Percentiles rank a stretch among this genome's conserved stretches.
Evolutionary conservation across 2,888 invertebrate species (phyloP).

Genomic region (Linnaemya tessellans): DNA sequence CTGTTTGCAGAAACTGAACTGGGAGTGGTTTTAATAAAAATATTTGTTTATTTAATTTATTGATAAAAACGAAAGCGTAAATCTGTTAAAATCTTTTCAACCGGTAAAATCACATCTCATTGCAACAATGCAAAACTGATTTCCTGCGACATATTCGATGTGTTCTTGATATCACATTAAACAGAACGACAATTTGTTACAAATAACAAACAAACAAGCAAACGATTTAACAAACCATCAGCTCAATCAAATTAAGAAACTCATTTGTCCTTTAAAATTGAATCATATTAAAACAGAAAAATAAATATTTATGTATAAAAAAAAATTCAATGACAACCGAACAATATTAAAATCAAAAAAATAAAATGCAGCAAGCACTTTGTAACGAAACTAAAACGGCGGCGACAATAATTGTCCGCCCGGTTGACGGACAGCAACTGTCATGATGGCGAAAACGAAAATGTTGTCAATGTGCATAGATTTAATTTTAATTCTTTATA

Average conservation of each 20-base stretch:
- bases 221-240: conserved; percentile 56
- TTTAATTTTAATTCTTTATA: conserved; percentile 57
- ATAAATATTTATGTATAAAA: not conserved
- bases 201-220: conserved; percentile 33
- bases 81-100: conserved; percentile 55
- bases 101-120: conserved; percentile 33
- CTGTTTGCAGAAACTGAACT: conserved; percentile 48
- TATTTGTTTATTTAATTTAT: conserved; percentile 47
- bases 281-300: conserved; percentile 18
- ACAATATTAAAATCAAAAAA: conserved; percentile 19
- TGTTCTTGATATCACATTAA: conserved; percentile 20
- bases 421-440: conserved; percentile 72
- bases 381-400: conserved; percentile 49
- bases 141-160: conserved; percentile 6
- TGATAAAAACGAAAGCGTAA: conserved; percentile 66
- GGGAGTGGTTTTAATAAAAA: conserved; percentile 62
- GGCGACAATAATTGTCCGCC: conserved; percentile 72
- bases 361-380: conserved; percentile 28
- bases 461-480: conserved; percentile 68
- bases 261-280: conserved; percentile 39
- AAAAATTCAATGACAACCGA: conserved; percentile 23
- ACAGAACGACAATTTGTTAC: conserved; percentile 39
- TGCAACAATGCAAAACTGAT: conserved; percentile 31
- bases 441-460: conserved; percentile 68
- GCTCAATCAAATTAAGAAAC: conserved; percentile 56